These are phyloP conservation scores for Zosterops borbonicus DNA, from an alignment of 2,113 vertebrate species.

Conservation along the genomic window DNA sequence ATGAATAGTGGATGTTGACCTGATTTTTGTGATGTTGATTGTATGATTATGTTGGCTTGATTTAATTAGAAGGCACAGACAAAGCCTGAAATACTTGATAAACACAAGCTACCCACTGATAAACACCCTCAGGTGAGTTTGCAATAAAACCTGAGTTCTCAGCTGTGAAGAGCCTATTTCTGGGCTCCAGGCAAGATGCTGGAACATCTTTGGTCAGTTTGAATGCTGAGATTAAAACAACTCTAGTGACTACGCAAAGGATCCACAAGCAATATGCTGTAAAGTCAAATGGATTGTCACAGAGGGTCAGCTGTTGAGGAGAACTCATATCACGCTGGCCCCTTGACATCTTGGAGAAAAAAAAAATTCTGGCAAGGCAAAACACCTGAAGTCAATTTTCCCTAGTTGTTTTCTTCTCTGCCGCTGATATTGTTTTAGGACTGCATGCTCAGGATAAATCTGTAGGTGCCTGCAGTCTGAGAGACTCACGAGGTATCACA, in stretches of 20 bases:
- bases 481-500: neutral
- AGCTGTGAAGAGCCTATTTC: neutral
- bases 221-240: neutral
- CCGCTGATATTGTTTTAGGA: neutral
- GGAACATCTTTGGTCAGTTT: neutral
- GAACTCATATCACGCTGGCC: neutral
- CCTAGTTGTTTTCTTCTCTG: neutral
- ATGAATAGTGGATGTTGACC: constrained; percentile 16
- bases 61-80: constrained; percentile 11
- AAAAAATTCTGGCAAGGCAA: neutral
- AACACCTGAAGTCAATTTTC: neutral
- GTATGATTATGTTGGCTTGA: neutral
- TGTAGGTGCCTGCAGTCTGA: neutral
- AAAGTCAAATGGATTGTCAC: neutral
- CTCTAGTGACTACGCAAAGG: neutral
- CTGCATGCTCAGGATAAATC: neutral
- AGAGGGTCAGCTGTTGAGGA: neutral
- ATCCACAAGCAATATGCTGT: neutral
- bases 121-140: neutral
- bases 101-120: neutral
- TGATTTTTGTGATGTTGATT: neutral
- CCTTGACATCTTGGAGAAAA: neutral
- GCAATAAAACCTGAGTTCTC: neutral
- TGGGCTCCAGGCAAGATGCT: neutral
- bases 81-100: neutral